These are phyloP conservation scores for Peromyscus eremicus DNA, from an alignment of 2,797 vertebrate species.

Conservation along the genomic window DNA sequence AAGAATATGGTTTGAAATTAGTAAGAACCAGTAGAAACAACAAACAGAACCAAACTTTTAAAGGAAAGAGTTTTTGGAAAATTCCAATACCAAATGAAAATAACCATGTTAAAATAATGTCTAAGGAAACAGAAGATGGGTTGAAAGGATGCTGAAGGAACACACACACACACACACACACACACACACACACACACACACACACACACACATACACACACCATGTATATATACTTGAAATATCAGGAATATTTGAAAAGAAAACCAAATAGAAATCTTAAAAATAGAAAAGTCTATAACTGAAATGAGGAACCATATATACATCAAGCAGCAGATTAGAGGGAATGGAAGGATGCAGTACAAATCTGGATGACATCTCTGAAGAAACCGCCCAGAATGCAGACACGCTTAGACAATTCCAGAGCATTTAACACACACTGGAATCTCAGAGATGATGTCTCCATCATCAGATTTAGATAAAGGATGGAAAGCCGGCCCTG, in stretches of 20 bases:
- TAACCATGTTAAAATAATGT: not conserved
- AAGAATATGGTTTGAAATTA: not conserved
- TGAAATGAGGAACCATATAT: not conserved
- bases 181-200: not conserved
- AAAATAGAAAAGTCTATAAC: not conserved
- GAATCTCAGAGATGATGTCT: not conserved
- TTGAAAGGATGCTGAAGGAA: not conserved
- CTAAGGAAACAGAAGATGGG: not conserved
- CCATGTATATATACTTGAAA: not conserved
- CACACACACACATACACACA: not conserved
- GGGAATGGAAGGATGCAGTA: not conserved
- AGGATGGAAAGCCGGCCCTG: not conserved
- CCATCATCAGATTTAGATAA: not conserved
- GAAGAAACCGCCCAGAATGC: not conserved
- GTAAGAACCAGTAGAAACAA: not conserved
- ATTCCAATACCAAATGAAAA: not conserved
- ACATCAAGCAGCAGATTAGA: not conserved
- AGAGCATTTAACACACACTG: not conserved
- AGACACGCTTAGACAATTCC: not conserved
- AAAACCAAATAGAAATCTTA: not conserved
- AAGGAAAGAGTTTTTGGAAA: conserved; percentile 26
- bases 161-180: too few species aligned
- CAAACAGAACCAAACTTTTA: conserved; percentile 19
- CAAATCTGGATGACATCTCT: not conserved
- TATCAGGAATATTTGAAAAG: conserved; percentile 20